These are phyloP conservation scores for Pseudomugil gertrudae DNA, from an alignment of 2,797 vertebrate genomes.

Conservation along the genomic window DNA sequence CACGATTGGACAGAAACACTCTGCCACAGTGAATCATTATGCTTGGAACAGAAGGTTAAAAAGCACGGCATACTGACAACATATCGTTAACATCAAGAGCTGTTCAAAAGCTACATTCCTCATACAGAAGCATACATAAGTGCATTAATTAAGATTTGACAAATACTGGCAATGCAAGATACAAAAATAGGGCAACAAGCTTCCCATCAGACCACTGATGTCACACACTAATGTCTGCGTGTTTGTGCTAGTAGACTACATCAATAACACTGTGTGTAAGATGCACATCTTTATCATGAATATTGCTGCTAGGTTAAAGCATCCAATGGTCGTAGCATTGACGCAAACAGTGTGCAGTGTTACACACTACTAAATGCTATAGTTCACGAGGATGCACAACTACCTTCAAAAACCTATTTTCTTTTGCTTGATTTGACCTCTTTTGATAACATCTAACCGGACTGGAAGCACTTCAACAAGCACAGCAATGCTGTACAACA, in stretches of 20 bases:
- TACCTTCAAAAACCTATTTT: slow-evolving; percentile 20
- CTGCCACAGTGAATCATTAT: slow-evolving; percentile 50
- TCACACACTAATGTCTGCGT: slow-evolving; percentile 17
- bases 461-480: slow-evolving; percentile 63
- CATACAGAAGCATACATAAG: slow-evolving; percentile 74
- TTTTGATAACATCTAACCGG: slow-evolving; percentile 22
- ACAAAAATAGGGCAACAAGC: slow-evolving; percentile 52
- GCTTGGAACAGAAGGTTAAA: slow-evolving; percentile 50
- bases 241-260: slow-evolving; percentile 36
- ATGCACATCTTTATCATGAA: slow-evolving; percentile 13
- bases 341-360: slow-evolving; percentile 40
- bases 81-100: slow-evolving; percentile 64
- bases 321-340: slow-evolving; percentile 32
- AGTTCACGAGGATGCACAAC: slow-evolving; percentile 18
- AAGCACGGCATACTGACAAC: slow-evolving; percentile 59
- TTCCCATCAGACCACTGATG: slow-evolving; percentile 40
- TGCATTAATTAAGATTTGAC: slow-evolving; percentile 66
- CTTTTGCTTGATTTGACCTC: slow-evolving; percentile 31
- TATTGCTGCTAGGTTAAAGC: slow-evolving; percentile 32
- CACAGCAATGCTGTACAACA: slow-evolving; percentile 17
- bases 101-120: slow-evolving; percentile 75
- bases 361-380: slow-evolving; percentile 5
- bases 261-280: slow-evolving; percentile 23
- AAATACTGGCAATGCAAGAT: slow-evolving; percentile 55
- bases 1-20: slow-evolving; percentile 47